A percentile compares a stretch with the other conserved stretches of the same genome.
Conservation (phyloP, 1,140 invertebrate species). For the Sarcophaga peregrina region DNA sequence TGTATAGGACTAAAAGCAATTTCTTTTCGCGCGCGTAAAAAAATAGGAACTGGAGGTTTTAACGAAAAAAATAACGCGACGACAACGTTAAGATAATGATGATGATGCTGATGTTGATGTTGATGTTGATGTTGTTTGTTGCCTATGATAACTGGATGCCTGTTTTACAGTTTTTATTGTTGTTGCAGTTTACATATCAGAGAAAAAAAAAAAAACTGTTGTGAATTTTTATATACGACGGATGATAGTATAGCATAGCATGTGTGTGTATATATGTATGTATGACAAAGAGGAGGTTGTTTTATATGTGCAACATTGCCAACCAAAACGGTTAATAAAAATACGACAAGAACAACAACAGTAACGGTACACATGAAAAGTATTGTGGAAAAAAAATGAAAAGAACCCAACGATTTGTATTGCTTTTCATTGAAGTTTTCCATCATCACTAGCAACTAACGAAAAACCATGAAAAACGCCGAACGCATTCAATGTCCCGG, state of each 20-base stretch:
- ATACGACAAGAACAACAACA: conserved; percentile 6
- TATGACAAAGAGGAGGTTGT: not conserved
- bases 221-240: conserved; percentile 1
- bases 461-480: conserved; percentile 45
- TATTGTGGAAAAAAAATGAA: not conserved
- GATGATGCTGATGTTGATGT: conserved; percentile 22
- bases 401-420: conserved; percentile 28
- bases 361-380: not conserved
- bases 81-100: not conserved
- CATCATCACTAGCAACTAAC: conserved; percentile 26
- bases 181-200: not conserved
- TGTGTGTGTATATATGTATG: too few relatives aligned
- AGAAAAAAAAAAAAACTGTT: not conserved
- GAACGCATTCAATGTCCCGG: conserved; percentile 58
- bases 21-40: conserved; percentile 38
- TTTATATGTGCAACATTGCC: conserved; percentile 10
- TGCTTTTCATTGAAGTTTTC: conserved; percentile 31
- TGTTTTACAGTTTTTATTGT: not conserved
- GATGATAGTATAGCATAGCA: too few relatives aligned
- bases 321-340: too few relatives aligned
- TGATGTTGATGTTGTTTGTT: not conserved
- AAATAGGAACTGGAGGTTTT: not conserved
- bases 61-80: not conserved
- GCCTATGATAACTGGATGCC: not conserved
- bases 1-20: not conserved